These are phyloP conservation scores for Zhengitettix transpicula DNA, from an alignment of 2,888 invertebrate species.

Conservation along the genomic window DNA sequence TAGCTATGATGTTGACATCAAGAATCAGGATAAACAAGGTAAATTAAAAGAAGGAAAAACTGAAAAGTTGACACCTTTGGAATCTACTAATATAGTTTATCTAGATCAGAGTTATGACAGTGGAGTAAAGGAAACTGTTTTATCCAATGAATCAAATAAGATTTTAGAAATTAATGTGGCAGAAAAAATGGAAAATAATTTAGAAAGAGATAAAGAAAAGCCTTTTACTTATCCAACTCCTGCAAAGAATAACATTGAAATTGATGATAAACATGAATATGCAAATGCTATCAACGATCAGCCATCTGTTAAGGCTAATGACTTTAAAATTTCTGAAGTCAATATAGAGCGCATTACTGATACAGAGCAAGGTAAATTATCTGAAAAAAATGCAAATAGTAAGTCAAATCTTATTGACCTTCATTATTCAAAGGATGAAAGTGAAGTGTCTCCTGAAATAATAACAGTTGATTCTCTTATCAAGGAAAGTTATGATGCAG, in stretches of 20 bases:
- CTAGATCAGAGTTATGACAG: neutral
- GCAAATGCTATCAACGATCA: no score
- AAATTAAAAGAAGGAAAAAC: slow-evolving; percentile 13
- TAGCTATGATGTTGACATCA: neutral
- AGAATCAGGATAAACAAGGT: slow-evolving; percentile 9
- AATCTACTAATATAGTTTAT: neutral
- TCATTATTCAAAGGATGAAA: no score
- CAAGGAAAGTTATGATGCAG: no score
- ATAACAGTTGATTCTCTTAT: no score
- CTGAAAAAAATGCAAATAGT: no score
- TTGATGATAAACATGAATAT: neutral
- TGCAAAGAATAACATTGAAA: neutral
- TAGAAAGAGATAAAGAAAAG: neutral
- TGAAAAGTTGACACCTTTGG: neutral
- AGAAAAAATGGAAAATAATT: neutral
- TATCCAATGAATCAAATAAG: neutral
- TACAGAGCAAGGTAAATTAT: no score
- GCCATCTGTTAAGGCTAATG: no score
- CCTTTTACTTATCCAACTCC: neutral
- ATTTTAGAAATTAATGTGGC: neutral
- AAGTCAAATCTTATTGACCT: no score
- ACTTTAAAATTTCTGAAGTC: no score
- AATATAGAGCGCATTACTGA: no score
- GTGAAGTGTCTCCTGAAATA: no score
- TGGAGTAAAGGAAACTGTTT: neutral